Evolutionary conservation across 2,888 invertebrate genomes (phyloP).

Genomic region (Brachypalpus laphriformis): DNA sequence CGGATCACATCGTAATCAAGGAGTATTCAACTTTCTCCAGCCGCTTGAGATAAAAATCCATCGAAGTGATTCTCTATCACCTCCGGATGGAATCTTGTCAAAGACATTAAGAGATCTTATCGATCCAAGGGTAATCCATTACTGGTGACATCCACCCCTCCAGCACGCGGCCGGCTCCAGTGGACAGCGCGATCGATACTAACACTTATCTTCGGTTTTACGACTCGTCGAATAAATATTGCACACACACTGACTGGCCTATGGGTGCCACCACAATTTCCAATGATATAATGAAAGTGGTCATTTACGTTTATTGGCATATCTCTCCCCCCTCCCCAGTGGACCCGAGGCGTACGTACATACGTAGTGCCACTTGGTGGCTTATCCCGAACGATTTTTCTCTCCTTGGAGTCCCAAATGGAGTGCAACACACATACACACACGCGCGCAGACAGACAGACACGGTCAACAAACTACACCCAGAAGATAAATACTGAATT

Average conservation of each 20-base stretch:
- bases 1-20: constrained; percentile 25
- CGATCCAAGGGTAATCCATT: constrained; percentile 63
- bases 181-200: constrained; percentile 66
- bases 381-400: constrained; percentile 64
- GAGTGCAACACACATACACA: constrained; percentile 11
- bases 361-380: constrained; percentile 35
- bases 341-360: background rate
- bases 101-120: constrained; percentile 66
- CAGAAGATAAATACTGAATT: constrained; percentile 82
- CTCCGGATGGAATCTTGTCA: constrained; percentile 64
- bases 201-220: constrained; percentile 62
- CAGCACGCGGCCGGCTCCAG: too few relatives aligned
- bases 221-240: constrained; percentile 63
- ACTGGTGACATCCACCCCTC: constrained; percentile 16
- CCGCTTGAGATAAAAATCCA: constrained; percentile 37
- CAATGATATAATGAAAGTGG: constrained; percentile 74
- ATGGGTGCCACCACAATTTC: constrained; percentile 63
- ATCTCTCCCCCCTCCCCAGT: constrained; percentile 50
- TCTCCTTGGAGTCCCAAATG: constrained; percentile 7
- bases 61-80: constrained; percentile 65
- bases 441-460: constrained; percentile 9
- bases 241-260: constrained; percentile 31
- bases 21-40: constrained; percentile 14
- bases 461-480: constrained; percentile 81
- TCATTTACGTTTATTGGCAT: constrained; percentile 73